phyloP scores from a whole-genome alignment of 2,113 vertebrate genomes.

The Cryptotis parvus region DNA sequence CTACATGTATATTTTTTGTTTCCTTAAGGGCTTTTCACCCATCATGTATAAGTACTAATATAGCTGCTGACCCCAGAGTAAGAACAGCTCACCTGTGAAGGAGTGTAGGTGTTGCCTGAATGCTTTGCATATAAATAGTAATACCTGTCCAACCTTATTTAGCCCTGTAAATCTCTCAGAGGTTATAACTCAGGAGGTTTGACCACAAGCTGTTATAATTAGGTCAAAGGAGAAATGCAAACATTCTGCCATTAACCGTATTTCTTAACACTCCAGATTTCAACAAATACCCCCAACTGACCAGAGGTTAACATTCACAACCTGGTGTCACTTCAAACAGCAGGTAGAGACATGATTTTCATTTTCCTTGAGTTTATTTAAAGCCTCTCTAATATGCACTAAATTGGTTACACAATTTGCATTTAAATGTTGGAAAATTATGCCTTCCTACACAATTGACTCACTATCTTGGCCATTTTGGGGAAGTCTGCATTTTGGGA shows the following conservation, averaged over 20 bases:
- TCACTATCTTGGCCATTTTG: not conserved
- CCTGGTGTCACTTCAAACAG: conserved; percentile 43
- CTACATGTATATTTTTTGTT: not conserved
- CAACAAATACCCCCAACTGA: conserved; percentile 53
- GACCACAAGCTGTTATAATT: conserved; percentile 57
- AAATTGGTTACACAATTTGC: conserved; percentile 56
- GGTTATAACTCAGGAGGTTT: not conserved
- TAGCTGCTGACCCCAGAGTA: conserved; percentile 37
- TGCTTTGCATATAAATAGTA: conserved; percentile 65
- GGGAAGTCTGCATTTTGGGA: not conserved
- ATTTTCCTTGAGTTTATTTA: conserved; percentile 57
- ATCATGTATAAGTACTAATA: conserved; percentile 16
- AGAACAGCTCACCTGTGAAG: conserved; percentile 52
- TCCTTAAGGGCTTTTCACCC: conserved; percentile 9
- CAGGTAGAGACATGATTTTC: conserved; percentile 48
- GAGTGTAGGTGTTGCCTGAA: conserved; percentile 32
- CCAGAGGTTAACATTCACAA: conserved; percentile 51
- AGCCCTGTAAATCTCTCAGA: conserved; percentile 45
- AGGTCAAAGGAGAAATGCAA: conserved; percentile 58
- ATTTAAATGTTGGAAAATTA: conserved; percentile 62
- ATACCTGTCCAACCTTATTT: conserved; percentile 50
- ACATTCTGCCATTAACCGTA: not conserved
- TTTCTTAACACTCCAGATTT: conserved; percentile 55
- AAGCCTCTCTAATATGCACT: conserved; percentile 44
- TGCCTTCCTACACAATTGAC: not conserved